Evolutionary conservation across 1,140 invertebrate genomes (phyloP), one percentile per base, ranked within the genome.

Genomic region (Aphidius gifuensis): DNA sequence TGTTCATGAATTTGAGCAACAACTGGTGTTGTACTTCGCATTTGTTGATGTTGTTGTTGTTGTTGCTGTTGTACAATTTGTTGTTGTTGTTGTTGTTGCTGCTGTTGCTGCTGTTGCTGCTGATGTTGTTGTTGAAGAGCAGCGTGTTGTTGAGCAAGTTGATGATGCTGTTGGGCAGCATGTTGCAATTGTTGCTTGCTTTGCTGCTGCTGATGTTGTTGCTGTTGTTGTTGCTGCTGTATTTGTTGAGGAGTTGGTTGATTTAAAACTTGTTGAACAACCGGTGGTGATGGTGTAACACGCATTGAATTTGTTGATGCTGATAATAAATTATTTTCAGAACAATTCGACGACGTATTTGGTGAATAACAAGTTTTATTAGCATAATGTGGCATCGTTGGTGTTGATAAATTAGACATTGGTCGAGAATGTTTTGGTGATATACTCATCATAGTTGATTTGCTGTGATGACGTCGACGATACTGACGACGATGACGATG

Each of bases 351-450:
- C n/a, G 65, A 53, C 7, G 61, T 44, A 7, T 67, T 68, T 43
- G 67, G 58, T 21, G 71, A 66, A 46, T 77, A 75, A 51, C 66
- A 77, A 32, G 74, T 66, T 66, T 83, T 83, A 39, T 69, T 64
- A 47, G 71, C 61, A 65, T 76, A 79, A 64, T 77, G 74, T 50
- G 79, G 68, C 69, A 80, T 77, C 49, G 72, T 75, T 38, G 80
- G 73, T 44, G 81, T 77, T 16, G 84, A 82, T 38, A 83, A 75
- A n/a, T 79, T 79, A 48, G 84, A 80, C 69, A 80, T 74, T 71
- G 83, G 80, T 71, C 83, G 75, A 74, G 76, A 75, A 70, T 83
- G 80, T 69, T 84, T 83, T 6, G 83, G 82, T 44, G 83, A 85
- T 61, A 75, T 75, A 59, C 69, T 77, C 60, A 71, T 66, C 62